Conservation (phyloP, 2,113 vertebrate species). For the Sterna hirundo region DNA sequence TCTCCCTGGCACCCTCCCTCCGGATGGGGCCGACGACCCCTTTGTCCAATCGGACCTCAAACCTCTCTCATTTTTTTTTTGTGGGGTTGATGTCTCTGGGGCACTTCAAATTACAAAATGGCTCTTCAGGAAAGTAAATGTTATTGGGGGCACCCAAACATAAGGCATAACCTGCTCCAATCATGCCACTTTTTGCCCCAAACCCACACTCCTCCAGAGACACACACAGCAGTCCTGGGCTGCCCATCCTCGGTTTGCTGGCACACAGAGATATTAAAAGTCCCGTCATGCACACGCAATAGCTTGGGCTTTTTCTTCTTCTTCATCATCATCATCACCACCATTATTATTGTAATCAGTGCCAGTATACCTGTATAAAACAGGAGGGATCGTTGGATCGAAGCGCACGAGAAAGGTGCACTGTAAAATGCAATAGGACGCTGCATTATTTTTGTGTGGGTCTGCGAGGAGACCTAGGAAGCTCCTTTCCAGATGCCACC, state of each 20-base stretch:
- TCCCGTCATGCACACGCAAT: background rate
- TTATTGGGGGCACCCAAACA: background rate
- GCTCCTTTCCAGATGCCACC: background rate
- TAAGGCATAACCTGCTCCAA: background rate
- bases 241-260: background rate
- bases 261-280: background rate
- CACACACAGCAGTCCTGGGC: fast-evolving
- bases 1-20: background rate
- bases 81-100: background rate
- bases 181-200: background rate
- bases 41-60: background rate
- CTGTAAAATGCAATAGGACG: background rate
- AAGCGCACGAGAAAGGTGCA: background rate
- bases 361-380: background rate
- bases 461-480: background rate
- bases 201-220: background rate
- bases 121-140: background rate
- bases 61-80: background rate
- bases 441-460: background rate
- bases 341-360: background rate
- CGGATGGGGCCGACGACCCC: fast-evolving
- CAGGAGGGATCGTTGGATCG: background rate
- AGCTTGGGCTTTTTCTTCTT: background rate
- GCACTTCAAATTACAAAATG: background rate
- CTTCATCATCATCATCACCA: background rate